Evolutionary conservation across 2,888 invertebrate genomes (phyloP), one percentile per base, ranked within the genome.

Genomic region (Lycophotia porphyrea): DNA sequence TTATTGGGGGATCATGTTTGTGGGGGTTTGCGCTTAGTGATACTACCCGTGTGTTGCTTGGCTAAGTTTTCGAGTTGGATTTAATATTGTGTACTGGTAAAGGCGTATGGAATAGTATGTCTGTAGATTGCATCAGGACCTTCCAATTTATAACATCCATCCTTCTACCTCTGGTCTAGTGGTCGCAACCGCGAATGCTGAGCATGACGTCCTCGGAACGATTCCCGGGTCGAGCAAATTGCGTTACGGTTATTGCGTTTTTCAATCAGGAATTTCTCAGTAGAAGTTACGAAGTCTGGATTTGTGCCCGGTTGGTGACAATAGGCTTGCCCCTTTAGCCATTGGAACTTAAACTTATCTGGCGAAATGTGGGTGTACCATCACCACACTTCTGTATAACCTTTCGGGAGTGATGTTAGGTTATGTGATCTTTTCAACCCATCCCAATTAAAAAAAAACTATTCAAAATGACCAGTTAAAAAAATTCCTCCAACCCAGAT

Each of bases 1-100:
- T 83, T 81, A 82, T 82, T 71, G 82, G 70, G 36, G 65, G 52
- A 81, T 85, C 85, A 71, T 85, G 82, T 81, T 85, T 71, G 70
- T 36, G 18, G 36, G 44, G 4, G 39, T 24, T 24, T 24, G 13
- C 31, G 63, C 47, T 70, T 81, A 39, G 71, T 74, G 47, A 5
- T 65, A 44, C 73, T 21, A 55, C 1, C 31, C 44, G 15, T 13
- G 58, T 58, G 11, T 21, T 13, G n/a, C 5, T 11, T 11, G n/a
- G 27, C 9, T 31, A n/a, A 71, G 63, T 78, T 71, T 34, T 21
- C 5, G n/a, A 63, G 34, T 31, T 44, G 2, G 39, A 9, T 64
- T 67, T 44, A 61, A 47, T 34, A 39, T 44, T 64, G 47, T 15
- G 1, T 60, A 8, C 15, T 58, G 18, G 24, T 24, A 27, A 3